Evolutionary conservation across 2,888 invertebrate species (phyloP).

Genomic region (Chironomus riparius): DNA sequence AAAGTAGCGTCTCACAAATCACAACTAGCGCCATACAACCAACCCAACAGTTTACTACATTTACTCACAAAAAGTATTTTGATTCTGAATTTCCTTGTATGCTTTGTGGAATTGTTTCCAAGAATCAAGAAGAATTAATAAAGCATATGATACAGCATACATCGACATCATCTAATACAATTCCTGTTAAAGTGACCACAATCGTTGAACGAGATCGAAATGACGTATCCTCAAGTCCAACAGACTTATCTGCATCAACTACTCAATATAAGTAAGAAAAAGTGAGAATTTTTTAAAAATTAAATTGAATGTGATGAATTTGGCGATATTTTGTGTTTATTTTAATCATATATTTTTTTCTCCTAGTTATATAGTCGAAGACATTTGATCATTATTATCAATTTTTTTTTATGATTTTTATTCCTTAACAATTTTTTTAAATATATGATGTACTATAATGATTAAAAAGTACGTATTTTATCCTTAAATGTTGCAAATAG

Average conservation of each 20-base stretch:
- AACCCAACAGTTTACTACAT: neutral
- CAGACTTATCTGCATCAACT: neutral
- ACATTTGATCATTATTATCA: too few relatives aligned
- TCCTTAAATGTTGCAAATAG: neutral
- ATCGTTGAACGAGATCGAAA: conserved; percentile 10
- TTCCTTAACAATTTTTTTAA: neutral
- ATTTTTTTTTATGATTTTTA: neutral
- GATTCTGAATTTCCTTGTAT: conserved; percentile 19
- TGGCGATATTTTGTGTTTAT: neutral
- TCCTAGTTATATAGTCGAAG: too few relatives aligned
- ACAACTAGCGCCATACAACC: conserved; percentile 3
- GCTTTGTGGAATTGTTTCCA: conserved; percentile 2
- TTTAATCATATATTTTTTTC: too few relatives aligned
- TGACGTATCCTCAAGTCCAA: neutral
- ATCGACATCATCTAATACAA: neutral
- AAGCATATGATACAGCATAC: conserved; percentile 24
- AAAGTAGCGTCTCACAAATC: conserved; percentile 19
- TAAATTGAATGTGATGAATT: neutral
- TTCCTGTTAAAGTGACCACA: neutral
- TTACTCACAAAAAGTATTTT: conserved; percentile 21
- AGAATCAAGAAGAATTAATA: conserved; percentile 17
- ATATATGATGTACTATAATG: neutral
- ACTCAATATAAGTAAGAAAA: conserved; percentile 10
- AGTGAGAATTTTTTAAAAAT: neutral
- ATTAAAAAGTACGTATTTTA: neutral